These are phyloP conservation scores for Antennarius maculatus DNA, from an alignment of 2,797 vertebrate genomes.

Conservation along the genomic window DNA sequence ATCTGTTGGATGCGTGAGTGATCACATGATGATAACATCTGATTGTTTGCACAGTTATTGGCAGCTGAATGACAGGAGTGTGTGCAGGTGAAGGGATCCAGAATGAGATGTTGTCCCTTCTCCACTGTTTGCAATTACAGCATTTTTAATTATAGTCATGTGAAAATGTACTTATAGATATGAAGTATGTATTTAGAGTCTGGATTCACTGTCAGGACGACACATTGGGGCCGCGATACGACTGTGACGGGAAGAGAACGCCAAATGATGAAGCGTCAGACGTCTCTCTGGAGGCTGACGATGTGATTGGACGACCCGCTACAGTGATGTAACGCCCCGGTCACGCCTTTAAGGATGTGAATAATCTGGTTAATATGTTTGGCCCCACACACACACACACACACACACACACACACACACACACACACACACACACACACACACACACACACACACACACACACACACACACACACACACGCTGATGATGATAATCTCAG, in stretches of 20 bases:
- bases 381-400: neutral
- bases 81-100: neutral
- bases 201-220: neutral
- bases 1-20: too few relatives aligned
- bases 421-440: conserved; percentile 11
- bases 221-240: conserved; percentile 15
- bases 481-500: conserved; percentile 48
- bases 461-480: conserved; percentile 7
- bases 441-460: neutral
- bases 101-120: neutral
- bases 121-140: neutral
- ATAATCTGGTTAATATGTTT: neutral
- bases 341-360: neutral
- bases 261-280: conserved; percentile 11
- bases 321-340: neutral
- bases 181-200: conserved; percentile 3
- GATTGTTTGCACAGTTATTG: too few relatives aligned
- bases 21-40: too few relatives aligned
- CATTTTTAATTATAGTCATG: neutral
- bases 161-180: neutral
- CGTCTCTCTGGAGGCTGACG: conserved; percentile 19
- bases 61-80: too few relatives aligned
- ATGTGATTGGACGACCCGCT: conserved; percentile 1
- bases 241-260: conserved; percentile 18
- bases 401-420: conserved; percentile 16